Conservation (phyloP, 2,113 vertebrate genomes). For the Elephantulus edwardii region DNA sequence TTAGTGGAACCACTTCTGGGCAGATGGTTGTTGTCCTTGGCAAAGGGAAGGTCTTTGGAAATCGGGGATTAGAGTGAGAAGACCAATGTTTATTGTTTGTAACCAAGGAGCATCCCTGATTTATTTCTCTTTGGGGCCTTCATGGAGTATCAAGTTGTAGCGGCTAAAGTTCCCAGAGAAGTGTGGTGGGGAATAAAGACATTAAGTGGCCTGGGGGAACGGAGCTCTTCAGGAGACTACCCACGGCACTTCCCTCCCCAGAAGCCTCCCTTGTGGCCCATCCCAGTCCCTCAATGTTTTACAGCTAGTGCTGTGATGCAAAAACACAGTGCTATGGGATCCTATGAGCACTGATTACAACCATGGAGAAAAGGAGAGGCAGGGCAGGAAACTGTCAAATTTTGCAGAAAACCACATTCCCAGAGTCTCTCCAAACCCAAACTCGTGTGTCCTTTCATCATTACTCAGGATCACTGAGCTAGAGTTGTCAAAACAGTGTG, state of each 20-base stretch:
- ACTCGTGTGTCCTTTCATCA: conserved; percentile 5
- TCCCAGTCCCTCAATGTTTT: neutral
- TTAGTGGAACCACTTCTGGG: conserved; percentile 3
- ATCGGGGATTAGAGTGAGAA: conserved; percentile 1
- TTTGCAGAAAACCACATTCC: conserved; percentile 47
- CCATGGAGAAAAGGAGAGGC: neutral
- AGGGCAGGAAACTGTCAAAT: conserved; percentile 34
- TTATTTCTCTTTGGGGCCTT: conserved; percentile 47
- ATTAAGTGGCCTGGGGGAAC: neutral
- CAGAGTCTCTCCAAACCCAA: neutral
- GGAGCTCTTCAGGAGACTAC: neutral
- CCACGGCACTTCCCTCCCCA: neutral
- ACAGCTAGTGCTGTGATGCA: neutral
- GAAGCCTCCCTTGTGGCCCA: neutral
- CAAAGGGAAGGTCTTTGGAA: neutral
- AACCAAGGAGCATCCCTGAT: conserved; percentile 51
- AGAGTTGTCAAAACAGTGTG: neutral
- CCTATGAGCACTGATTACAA: neutral
- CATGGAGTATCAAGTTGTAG: conserved; percentile 45
- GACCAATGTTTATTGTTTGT: conserved; percentile 33
- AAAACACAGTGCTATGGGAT: neutral
- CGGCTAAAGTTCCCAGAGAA: conserved; percentile 41
- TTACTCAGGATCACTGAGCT: conserved; percentile 28
- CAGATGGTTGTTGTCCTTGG: conserved; percentile 56
- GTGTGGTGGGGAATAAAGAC: neutral